Evolutionary conservation across 2,888 invertebrate species (phyloP), one percentile per base, ranked within the genome.

Genomic region (Drosophila borborema): DNA sequence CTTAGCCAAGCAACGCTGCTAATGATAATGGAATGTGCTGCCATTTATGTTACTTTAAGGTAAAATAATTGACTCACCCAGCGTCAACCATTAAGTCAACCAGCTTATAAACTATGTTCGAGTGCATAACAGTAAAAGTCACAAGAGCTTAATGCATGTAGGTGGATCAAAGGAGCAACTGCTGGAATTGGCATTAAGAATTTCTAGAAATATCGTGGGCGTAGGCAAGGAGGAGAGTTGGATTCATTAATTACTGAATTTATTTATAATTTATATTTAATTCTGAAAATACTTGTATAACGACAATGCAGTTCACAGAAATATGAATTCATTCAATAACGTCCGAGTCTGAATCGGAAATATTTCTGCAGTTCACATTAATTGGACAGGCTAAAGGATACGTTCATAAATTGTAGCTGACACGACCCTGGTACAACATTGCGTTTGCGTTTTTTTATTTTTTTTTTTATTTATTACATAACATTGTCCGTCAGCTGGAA

Each of bases 391-490:
- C 23, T 34, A 60, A 77, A 53, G 75, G 55, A 61, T 41, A 58
- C 31, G 16, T 43, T 51, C 49, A 76, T 80, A 64, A 67, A 71
- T 58, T 28, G 49, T 40, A 9, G 7, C 38, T 61, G 65, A 53
- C 51, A 23, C 64, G 59, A 55, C 81, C 77, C 62, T 76, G 71
- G 10, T 7, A 16, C 40, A 40, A 58, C 59, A 45, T 55, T 62
- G 64, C 80, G 76, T 60, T 67, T 77, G 62, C 71, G 48, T 59
- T 63, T 59, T 76, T 63, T 59, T 48, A 16, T 3, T 40, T 40
- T 4, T 7, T 40, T 40, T 4, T 7, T 40, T 40, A 40, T n/a
- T 10, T 45, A 59, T 62, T 46, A 51, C 31, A 46, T 38, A 54
- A 46, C 36, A 16, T 23, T 18, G 62, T 63, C 28, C 28, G 62